phyloP scores from a whole-genome alignment of 2,888 invertebrate genomes.

The Cephus sareptanus region DNA sequence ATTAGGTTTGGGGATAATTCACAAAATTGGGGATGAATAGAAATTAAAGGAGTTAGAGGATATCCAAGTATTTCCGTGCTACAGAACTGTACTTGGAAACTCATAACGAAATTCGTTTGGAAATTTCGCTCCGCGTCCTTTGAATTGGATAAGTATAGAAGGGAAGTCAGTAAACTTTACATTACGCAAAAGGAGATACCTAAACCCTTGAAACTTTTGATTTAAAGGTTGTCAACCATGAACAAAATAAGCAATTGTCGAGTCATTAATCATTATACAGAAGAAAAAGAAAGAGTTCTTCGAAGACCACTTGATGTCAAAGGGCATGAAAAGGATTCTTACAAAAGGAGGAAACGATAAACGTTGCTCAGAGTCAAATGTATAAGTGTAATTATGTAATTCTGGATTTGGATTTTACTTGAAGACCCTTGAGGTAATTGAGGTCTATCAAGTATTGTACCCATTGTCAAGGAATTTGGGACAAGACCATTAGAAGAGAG shows the following conservation, averaged over 20 bases:
- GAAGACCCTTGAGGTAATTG: neutral
- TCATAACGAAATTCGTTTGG: neutral
- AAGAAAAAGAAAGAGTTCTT: neutral
- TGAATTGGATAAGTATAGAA: neutral
- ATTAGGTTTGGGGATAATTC: neutral
- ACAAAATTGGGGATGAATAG: neutral
- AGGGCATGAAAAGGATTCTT: neutral
- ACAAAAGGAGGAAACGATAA: neutral
- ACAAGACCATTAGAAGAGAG: neutral
- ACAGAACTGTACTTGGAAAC: neutral
- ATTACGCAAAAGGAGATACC: neutral
- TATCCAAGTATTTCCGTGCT: neutral
- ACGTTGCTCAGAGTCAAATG: neutral
- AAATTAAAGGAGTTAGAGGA: neutral
- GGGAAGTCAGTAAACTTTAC: neutral
- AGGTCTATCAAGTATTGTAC: neutral
- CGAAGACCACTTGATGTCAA: neutral
- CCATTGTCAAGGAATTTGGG: neutral
- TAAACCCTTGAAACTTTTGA: neutral
- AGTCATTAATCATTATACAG: neutral
- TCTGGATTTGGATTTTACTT: neutral
- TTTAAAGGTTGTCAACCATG: neutral
- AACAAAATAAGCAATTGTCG: neutral
- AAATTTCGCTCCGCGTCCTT: neutral
- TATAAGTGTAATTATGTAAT: neutral